Evolutionary conservation across 2,888 invertebrate genomes (phyloP).

Genomic region (Mythimna albipuncta): DNA sequence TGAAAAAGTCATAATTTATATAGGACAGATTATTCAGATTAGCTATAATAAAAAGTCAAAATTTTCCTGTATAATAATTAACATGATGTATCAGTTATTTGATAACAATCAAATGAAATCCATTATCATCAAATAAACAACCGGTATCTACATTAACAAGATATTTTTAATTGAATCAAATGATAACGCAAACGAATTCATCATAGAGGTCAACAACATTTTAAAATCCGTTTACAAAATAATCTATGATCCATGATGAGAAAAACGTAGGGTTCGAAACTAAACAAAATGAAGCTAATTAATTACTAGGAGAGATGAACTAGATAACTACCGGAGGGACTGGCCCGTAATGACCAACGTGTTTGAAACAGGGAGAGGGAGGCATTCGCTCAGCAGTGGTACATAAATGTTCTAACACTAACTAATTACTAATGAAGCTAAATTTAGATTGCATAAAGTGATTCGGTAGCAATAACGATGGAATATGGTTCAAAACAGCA

Average conservation of each 20-base stretch:
- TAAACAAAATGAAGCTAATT: conserved; percentile 20
- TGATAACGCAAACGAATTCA: conserved; percentile 15
- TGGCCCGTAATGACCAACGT: too few species aligned
- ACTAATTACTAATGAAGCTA: conserved; percentile 45
- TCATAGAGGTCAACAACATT: conserved; percentile 24
- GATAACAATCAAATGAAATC: conserved; percentile 31
- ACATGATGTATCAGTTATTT: conserved; percentile 2
- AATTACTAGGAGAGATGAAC: conserved; percentile 6
- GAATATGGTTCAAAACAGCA: conserved; percentile 24
- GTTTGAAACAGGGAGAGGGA: too few species aligned
- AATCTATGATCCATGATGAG: neutral
- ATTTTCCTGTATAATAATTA: conserved; percentile 11
- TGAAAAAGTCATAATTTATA: too few species aligned
- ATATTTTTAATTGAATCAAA: conserved; percentile 32
- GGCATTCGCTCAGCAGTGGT: too few species aligned
- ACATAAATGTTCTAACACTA: neutral
- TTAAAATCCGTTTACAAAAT: neutral
- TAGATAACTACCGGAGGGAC: too few species aligned
- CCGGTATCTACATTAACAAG: conserved; percentile 16
- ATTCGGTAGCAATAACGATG: conserved; percentile 33
- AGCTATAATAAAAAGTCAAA: neutral
- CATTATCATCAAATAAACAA: conserved; percentile 15
- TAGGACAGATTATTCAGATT: neutral
- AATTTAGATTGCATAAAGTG: conserved; percentile 44
- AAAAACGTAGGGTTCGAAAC: neutral